phyloP scores from a whole-genome alignment of 2,888 invertebrate genomes.

The Drosophila putrida region DNA sequence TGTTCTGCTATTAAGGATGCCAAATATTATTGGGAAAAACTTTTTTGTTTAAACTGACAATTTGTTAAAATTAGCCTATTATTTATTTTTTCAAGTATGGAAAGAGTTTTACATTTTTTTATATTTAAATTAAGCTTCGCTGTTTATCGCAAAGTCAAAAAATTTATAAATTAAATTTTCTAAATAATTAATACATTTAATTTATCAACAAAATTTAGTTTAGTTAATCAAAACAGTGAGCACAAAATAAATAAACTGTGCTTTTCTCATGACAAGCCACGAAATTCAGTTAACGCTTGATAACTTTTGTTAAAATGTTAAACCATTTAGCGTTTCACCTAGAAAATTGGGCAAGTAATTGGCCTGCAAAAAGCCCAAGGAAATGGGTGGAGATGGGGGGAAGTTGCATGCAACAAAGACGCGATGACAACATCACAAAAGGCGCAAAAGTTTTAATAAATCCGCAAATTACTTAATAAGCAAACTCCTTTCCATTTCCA shows the following conservation, averaged over 20 bases:
- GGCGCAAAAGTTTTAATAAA: slow-evolving; percentile 78
- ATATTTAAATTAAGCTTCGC: too few relatives aligned
- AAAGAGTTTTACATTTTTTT: too few relatives aligned
- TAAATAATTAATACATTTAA: background rate
- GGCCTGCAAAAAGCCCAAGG: slow-evolving; percentile 13
- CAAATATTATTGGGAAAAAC: too few relatives aligned
- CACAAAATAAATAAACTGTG: background rate
- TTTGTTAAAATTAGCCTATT: too few relatives aligned
- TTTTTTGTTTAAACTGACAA: too few relatives aligned
- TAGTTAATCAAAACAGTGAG: background rate
- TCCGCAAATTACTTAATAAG: slow-evolving; percentile 78
- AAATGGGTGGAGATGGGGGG: background rate
- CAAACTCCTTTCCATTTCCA: slow-evolving; percentile 40
- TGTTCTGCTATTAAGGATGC: too few relatives aligned
- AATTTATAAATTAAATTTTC: too few relatives aligned
- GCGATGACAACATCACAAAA: slow-evolving; percentile 50
- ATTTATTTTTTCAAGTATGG: too few relatives aligned
- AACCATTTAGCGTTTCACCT: slow-evolving; percentile 50
- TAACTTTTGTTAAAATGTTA: slow-evolving; percentile 10
- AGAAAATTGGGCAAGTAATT: slow-evolving; percentile 73
- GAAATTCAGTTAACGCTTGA: slow-evolving; percentile 35
- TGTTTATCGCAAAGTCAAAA: too few relatives aligned
- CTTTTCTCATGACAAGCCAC: background rate
- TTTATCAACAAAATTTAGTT: background rate
- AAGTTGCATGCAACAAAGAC: slow-evolving; percentile 1